Evolutionary conservation across 2,113 vertebrate genomes (phyloP), one percentile per base, ranked within the genome.

Genomic region (Procavia capensis): DNA sequence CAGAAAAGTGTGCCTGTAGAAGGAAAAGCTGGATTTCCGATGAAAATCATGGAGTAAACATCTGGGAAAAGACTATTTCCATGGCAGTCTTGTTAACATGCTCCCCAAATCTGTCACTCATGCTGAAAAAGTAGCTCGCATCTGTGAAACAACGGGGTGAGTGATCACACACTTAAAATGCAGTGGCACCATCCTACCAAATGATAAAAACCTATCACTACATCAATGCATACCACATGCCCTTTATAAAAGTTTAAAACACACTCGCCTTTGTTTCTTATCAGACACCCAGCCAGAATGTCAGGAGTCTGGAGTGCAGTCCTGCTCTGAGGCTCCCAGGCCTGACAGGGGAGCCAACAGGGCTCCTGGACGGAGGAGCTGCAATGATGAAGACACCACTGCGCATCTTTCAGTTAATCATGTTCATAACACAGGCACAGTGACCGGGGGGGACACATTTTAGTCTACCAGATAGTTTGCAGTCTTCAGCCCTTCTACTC

Each of bases 191-290:
- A 85, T 83, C 68, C 74, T 41, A 79, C 41, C 43, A 85, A 88
- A 82, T 90, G 82, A 88, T 78, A 95, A 92, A 95, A 95, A 79
- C 75, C 39, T 66, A 75, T 76, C 78, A 76, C 68, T 88, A 84
- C 96, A 85, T 27, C 80, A 94, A 95, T 17, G 74, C 2, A 86
- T 2, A 66, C 39, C 14, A 64, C 31, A 76, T 34, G 83, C 19
- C 81, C 39, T 59, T 80, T 83, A 41, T 75, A 41, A 85, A 93
- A 82, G 34, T 9, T 14, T 20, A 74, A 34, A 87, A 81, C n/a
- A 75, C 63, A 36, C 39, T 45, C 0, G 5, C 19, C 79, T 79
- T 79, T 90, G 66, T 85, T 39, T 63, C 85, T 39, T 14, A 81
- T 43, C 41, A 66, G 82, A 87, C 93, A 79, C 61, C 22, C 47